Base-by-base conservation (phyloP, 2,113 vertebrate species). In the Apeltes quadracus region DNA sequence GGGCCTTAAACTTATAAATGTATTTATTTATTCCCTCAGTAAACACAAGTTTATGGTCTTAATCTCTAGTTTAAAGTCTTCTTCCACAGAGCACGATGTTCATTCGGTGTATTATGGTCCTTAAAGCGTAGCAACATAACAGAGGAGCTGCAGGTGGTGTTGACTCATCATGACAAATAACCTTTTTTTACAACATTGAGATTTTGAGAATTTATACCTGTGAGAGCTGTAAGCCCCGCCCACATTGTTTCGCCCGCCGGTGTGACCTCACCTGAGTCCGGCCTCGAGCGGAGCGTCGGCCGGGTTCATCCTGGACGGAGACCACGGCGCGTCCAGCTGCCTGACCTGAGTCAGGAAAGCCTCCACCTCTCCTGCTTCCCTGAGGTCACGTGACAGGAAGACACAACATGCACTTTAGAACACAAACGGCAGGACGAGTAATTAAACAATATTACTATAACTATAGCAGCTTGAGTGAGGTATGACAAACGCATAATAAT, bases 301-400 rank as follows among this genome's bases (percentile, higher is more conserved):
- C 41, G 79, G 72, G 14, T 78, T 83, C 51, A 54, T 64, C 27
- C 67, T 78, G 20, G 85, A 72, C 23, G 82, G 62, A 55, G 79
- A 79, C 80, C 76, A 83, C 0, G 72, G 87, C 56, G 54, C 54
- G 5, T 83, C 85, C 46, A 85, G 73, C 23, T 69, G 76, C 69
- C 79, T 73, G 34, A 79, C n/a, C 53, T 70, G 75, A 59, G 82
- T 79, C 58, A 83, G 81, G 36, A 86, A 72, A 53, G 72, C 34
- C 20, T 85, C 88, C 34, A 78, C 74, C 15, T 90, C 84, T 7
- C 83, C 89, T 29, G 85, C 76, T 55, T 78, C 83, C 27, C 90
- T 93, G 59, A 5, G 4, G 66, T 22, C 22, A 71, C 18, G 75
- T 25, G 62, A 69, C 25, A 74, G 2, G 38, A 22, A 68, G n/a